A percentile compares a stretch with the other conserved stretches of the same genome.
Evolutionary conservation across 2,888 invertebrate species (phyloP).

Genomic region (Aphelenchoides bicaudatus): DNA sequence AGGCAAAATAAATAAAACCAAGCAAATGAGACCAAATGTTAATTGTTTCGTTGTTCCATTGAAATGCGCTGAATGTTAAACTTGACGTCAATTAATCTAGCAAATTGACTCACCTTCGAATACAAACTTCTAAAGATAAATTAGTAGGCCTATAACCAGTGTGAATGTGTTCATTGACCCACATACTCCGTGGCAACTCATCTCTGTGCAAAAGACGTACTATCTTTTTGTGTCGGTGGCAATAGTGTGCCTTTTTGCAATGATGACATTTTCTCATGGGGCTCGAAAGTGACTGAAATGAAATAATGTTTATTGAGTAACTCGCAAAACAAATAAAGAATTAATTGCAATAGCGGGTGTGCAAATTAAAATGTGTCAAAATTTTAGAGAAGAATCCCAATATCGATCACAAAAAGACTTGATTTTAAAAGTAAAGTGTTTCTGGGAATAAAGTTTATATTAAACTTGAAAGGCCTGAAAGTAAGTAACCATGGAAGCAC

Average conservation of each 20-base stretch:
- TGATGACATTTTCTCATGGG: slow-evolving; percentile 26
- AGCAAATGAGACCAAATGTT: slow-evolving; percentile 91
- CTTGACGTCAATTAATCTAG: slow-evolving; percentile 11
- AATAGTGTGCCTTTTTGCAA: slow-evolving; percentile 28
- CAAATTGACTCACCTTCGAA: slow-evolving; percentile 73
- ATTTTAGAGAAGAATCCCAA: too few species aligned
- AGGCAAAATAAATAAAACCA: slow-evolving; percentile 70
- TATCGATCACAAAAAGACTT: too few species aligned
- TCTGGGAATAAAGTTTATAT: too few species aligned
- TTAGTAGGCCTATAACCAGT: slow-evolving; percentile 61
- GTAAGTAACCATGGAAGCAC: too few species aligned
- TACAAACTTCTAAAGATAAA: slow-evolving; percentile 76
- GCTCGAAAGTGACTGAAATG: too few species aligned
- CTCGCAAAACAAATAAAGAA: too few species aligned
- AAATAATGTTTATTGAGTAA: too few species aligned
- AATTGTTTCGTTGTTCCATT: slow-evolving; percentile 94
- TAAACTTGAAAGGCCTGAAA: too few species aligned
- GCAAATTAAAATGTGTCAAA: too few species aligned
- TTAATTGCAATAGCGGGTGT: too few species aligned
- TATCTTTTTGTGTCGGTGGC: slow-evolving; percentile 26
- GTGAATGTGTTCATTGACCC: slow-evolving; percentile 56
- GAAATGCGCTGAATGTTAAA: slow-evolving; percentile 73
- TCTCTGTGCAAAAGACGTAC: slow-evolving; percentile 34
- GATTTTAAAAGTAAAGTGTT: too few species aligned
- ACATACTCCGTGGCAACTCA: slow-evolving; percentile 38